phyloP scores from a whole-genome alignment of 2,113 vertebrate genomes.

The Xenus cinereus region DNA sequence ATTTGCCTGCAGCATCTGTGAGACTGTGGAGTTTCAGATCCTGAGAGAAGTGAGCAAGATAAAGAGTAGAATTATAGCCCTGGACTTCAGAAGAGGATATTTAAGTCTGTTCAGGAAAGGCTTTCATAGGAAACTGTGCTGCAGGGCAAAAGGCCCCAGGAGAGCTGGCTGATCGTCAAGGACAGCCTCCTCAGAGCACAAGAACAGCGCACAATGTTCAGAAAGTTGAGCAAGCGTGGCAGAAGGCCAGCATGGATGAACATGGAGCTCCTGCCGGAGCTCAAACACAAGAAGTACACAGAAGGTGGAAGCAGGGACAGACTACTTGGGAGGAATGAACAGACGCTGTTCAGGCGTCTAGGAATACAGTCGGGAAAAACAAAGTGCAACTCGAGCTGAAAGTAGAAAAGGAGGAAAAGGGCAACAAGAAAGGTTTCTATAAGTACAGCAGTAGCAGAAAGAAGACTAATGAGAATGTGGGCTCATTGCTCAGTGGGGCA shows the following conservation, averaged over 20 bases:
- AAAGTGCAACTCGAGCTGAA: background rate
- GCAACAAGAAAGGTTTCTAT: background rate
- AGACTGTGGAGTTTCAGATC: background rate
- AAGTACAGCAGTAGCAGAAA: background rate
- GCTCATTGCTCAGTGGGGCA: background rate
- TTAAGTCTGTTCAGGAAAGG: constrained; percentile 11
- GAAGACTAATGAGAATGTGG: background rate
- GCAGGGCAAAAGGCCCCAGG: constrained; percentile 46
- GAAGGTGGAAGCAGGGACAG: constrained; percentile 37
- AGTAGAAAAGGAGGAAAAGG: background rate
- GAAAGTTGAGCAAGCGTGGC: constrained; percentile 35
- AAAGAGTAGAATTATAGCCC: background rate
- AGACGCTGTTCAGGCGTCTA: background rate
- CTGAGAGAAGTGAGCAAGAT: background rate
- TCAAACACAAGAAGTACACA: background rate
- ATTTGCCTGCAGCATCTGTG: background rate
- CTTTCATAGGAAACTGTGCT: constrained; percentile 27
- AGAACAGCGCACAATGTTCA: constrained; percentile 18
- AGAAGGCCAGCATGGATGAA: constrained; percentile 32
- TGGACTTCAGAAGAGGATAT: constrained; percentile 12
- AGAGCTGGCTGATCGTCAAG: constrained; percentile 57
- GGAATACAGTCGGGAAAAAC: background rate
- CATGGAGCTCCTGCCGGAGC: constrained; percentile 31
- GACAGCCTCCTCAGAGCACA: constrained; percentile 31
- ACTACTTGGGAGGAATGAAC: background rate